Percentiles rank a stretch among this genome's conserved stretches.
Conservation (phyloP, 53 echinoderm and acorn worm genomes). For the Stichopus horrens region DNA sequence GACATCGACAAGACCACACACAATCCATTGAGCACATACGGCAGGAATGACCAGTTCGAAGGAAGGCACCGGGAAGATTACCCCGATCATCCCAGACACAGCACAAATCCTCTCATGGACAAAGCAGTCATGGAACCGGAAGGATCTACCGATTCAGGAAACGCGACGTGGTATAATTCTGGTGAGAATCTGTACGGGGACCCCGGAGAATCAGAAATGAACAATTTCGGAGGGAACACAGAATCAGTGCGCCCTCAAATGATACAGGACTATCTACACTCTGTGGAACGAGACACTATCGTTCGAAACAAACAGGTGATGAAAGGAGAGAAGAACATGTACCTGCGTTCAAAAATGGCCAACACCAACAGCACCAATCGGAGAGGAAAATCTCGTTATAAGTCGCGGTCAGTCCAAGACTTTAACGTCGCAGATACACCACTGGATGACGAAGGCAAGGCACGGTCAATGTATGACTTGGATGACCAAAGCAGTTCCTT, state of each 20-base stretch:
- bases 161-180: slow-evolving; percentile 32
- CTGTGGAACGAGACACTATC: slow-evolving; percentile 34
- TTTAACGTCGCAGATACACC: slow-evolving; percentile 28
- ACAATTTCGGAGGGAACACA: neutral
- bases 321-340: neutral
- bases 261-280: slow-evolving; percentile 38
- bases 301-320: slow-evolving; percentile 5
- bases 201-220: neutral
- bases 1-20: neutral
- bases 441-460: neutral
- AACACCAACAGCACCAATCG: neutral
- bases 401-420: slow-evolving; percentile 28
- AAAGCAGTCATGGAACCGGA: neutral
- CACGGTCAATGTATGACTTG: slow-evolving; percentile 22
- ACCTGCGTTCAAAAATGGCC: neutral
- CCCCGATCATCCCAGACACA: neutral
- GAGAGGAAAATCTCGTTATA: neutral
- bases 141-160: slow-evolving; percentile 26
- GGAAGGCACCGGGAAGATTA: neutral
- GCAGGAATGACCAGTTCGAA: neutral
- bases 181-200: slow-evolving; percentile 26
- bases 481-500: neutral
- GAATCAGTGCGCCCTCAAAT: slow-evolving; percentile 1
- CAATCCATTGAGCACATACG: too few relatives aligned
- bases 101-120: slow-evolving; percentile 18